Base-by-base conservation (phyloP, 2,113 vertebrate species). In the Phylloscopus trochiloides region DNA sequence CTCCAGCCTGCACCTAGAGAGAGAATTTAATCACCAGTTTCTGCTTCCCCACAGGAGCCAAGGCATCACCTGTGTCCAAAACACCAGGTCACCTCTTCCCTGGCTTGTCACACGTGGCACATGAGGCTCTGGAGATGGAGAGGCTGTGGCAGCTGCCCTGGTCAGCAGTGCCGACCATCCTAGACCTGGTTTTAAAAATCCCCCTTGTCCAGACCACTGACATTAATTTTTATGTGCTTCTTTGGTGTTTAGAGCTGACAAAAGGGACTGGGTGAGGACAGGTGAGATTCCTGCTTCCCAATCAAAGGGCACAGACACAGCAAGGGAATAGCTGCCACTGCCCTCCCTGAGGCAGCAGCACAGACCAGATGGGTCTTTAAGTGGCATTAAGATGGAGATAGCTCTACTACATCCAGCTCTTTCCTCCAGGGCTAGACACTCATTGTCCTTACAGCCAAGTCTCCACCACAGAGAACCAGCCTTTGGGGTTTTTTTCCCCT, bases 321-420 rank as follows among this genome's bases (percentile, higher is more conserved):
- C 20, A 25, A 65, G 43, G 42, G 26, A 58, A 42, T 67, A 63
- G 4, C 43, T 10, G 52, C 65, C 1, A 14, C 65, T 51, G 61
- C 63, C 67, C 79, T 83, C 36, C 83, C 11, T 28, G 1, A 79
- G 75, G 62, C 57, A 65, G 59, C 70, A 45, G 38, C 51, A 17
- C 31, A 3, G 43, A 55, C 59, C 95, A 92, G 88, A 90, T 84
- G 88, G 83, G 72, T 34, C 55, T 74, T 24, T 52, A 77, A 71
- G 67, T 4, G 36, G 78, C 81, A 92, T 93, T 88, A 94, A n/a
- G 70, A 66, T n/a, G 43, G 74, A 73, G 63, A n/a, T 1, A 3
- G 59, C 29, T 59, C 92, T 45, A 2, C 76, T 63, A 8, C 57
- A 36, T 6, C 61, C 86, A 88, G 52, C 34, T 67, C 48, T 50